Conservation (phyloP, 2,113 vertebrate genomes). For the Apteryx mantelli region DNA sequence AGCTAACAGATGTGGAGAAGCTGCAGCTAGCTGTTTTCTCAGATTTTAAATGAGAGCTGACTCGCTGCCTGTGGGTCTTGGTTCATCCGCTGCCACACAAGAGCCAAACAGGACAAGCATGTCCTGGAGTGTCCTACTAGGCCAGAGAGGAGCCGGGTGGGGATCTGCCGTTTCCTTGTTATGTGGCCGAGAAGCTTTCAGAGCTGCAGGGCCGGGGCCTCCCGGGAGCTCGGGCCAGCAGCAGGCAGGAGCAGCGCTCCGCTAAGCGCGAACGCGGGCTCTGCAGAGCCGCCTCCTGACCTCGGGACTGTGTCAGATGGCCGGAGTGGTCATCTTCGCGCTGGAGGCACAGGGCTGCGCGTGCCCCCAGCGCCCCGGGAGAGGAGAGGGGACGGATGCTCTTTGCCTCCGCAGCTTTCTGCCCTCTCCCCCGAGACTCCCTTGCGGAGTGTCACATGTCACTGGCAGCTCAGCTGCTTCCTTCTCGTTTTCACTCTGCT, state of each 20-base stretch:
- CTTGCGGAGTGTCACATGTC: fast-evolving
- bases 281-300: background rate
- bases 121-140: fast-evolving
- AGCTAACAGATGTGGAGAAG: background rate
- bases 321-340: background rate
- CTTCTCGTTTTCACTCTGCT: background rate
- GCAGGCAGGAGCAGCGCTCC: background rate
- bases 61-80: background rate
- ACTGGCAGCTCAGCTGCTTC: background rate
- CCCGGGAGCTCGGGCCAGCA: fast-evolving
- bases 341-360: fast-evolving
- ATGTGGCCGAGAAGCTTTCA: fast-evolving
- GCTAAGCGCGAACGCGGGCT: fast-evolving
- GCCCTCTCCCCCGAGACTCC: background rate
- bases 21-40: background rate
- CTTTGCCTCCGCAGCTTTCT: background rate
- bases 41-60: background rate
- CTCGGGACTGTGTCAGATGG: background rate
- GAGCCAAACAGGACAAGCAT: background rate
- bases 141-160: fast-evolving
- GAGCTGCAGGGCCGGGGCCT: fast-evolving
- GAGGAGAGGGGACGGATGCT: background rate
- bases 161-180: fast-evolving
- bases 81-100: background rate
- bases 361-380: background rate